Evolutionary conservation across 2,797 vertebrate species (phyloP), one percentile per base, ranked within the genome.

Genomic region (Nothura maculosa): DNA sequence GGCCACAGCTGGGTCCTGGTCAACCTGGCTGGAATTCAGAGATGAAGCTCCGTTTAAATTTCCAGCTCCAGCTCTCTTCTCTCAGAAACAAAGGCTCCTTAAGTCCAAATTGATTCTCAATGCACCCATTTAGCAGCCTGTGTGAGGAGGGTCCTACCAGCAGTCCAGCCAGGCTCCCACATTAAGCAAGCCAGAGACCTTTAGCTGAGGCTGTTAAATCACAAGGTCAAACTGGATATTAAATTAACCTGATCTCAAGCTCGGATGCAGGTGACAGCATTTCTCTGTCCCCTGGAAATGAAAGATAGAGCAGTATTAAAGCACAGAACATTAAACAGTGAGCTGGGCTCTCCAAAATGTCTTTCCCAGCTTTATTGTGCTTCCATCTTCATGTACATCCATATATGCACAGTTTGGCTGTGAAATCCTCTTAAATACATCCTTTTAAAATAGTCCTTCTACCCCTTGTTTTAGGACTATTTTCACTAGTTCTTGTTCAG

Each of bases 391-490:
- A 43, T 9, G 21, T 3, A 16, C 38, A 5, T 80, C 62, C 48
- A 55, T 58, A 28, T 0, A 0, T 1, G 9, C 12, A 30, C 38
- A 20, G 28, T 25, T 68, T 60, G 80, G 25, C 60, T 63, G 6
- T 80, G 74, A 60, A 61, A 6, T 32, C 17, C 14, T 10, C 55
- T 50, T 25, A 50, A 2, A 48, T 0, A 20, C 4, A 76, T 30
- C 34, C 64, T 50, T 36, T 43, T 1, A 7, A 57, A 57, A 73
- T 2, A 1, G 38, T 38, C 54, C 1, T 0, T 15, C 66, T 24
- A 32, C 43, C 25, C 45, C 48, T 22, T 66, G 52, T 20, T 34
- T 89, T 55, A 10, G 25, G 45, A 79, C 73, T 38, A 21, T 50
- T 82, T 67, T 54, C 34, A 70, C 43, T 28, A 43, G 58, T 30